Percentiles rank a stretch among this genome's conserved stretches.
phyloP scores from a whole-genome alignment of 1,140 invertebrate species.

The Neodiprion virginianus region DNA sequence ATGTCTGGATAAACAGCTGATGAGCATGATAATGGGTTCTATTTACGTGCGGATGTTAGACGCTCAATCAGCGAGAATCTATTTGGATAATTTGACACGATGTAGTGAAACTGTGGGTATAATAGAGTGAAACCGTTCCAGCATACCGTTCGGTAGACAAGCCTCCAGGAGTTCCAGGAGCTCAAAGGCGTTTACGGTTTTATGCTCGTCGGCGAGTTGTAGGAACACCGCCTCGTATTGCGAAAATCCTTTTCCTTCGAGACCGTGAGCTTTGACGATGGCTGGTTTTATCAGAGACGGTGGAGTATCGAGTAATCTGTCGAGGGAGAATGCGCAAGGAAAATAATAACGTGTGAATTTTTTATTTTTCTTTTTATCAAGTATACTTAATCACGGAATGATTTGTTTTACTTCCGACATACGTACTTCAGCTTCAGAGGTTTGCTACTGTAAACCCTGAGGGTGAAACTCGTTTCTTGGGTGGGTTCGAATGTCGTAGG shows the following conservation, averaged over 20 bases:
- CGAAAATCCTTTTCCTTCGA: slow-evolving; percentile 78
- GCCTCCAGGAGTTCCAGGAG: slow-evolving; percentile 90
- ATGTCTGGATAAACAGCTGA: too few relatives aligned
- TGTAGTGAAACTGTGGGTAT: too few relatives aligned
- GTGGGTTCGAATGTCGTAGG: slow-evolving; percentile 92
- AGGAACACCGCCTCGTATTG: slow-evolving; percentile 92
- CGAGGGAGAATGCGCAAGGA: slow-evolving; percentile 28
- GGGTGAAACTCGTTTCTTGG: slow-evolving; percentile 85
- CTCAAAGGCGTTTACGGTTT: slow-evolving; percentile 90
- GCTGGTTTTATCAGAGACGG: slow-evolving; percentile 77
- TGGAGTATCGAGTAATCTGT: slow-evolving; percentile 75
- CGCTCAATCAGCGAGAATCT: too few relatives aligned
- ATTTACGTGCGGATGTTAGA: too few relatives aligned
- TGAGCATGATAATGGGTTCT: too few relatives aligned
- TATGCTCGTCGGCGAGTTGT: slow-evolving; percentile 86
- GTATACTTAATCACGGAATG: neutral
- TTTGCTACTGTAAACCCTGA: slow-evolving; percentile 83
- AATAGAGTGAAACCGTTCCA: too few relatives aligned
- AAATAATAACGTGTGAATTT: neutral
- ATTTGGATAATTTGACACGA: too few relatives aligned
- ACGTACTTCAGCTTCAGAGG: slow-evolving; percentile 80
- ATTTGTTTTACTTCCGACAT: slow-evolving; percentile 10
- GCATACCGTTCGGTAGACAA: slow-evolving; percentile 85
- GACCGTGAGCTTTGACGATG: slow-evolving; percentile 74
- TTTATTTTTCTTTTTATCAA: neutral